phyloP scores from a whole-genome alignment of 2,888 invertebrate genomes.

The Coelopa pilipes region DNA sequence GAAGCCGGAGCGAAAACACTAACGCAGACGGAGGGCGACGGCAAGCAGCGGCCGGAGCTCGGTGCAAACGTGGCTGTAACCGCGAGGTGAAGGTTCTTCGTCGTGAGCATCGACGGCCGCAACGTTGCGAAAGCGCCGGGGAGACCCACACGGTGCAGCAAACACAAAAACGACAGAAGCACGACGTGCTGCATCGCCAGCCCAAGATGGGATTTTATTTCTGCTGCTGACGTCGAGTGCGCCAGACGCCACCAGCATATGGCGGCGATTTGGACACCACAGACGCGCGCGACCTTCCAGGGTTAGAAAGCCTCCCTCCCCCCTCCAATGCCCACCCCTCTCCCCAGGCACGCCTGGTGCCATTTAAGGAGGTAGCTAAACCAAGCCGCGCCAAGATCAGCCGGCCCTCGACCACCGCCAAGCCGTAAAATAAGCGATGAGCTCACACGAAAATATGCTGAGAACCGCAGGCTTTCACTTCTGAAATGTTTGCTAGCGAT shows the following conservation, averaged over 20 bases:
- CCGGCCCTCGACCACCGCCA: too few species aligned
- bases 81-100: conserved; percentile 24
- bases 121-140: background rate
- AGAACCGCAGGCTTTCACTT: background rate
- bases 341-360: too few species aligned
- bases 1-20: too few species aligned
- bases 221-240: background rate
- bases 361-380: too few species aligned
- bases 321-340: too few species aligned
- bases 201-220: background rate
- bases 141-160: background rate
- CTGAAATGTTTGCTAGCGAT: conserved; percentile 8
- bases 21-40: too few species aligned
- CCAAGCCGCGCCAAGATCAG: too few species aligned
- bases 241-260: too few species aligned
- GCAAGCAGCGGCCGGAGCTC: conserved; percentile 2
- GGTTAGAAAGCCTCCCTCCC: too few species aligned
- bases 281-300: too few species aligned
- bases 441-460: background rate
- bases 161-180: background rate
- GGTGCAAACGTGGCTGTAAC: conserved; percentile 24
- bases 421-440: conserved; percentile 9
- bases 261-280: too few species aligned
- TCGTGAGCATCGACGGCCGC: background rate
- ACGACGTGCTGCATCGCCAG: background rate